Percentiles rank a stretch among this genome's conserved stretches.
phyloP scores from a whole-genome alignment of 2,113 vertebrate genomes.

The Manacus vitellinus region DNA sequence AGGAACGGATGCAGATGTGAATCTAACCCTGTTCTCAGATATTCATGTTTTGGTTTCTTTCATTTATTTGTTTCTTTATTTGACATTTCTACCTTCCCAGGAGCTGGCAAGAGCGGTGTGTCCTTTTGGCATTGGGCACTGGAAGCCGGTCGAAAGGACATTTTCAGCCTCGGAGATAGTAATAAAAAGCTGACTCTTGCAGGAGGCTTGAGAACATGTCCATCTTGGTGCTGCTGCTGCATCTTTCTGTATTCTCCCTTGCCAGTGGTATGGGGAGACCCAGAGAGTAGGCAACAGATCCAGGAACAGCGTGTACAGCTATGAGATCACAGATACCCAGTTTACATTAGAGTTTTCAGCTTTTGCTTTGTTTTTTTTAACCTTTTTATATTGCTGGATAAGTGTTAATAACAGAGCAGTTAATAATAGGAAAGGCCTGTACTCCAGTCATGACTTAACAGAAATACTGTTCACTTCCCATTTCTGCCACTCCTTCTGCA shows the following conservation, averaged over 20 bases:
- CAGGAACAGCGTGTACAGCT: neutral
- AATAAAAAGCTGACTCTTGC: slow-evolving; percentile 22
- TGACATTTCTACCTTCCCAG: slow-evolving; percentile 41
- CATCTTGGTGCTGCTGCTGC: slow-evolving; percentile 25
- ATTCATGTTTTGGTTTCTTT: neutral
- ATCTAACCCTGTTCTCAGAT: slow-evolving; percentile 3
- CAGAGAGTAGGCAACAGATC: slow-evolving; percentile 7
- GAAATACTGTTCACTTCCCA: neutral
- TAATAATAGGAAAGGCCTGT: neutral
- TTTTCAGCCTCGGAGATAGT: neutral
- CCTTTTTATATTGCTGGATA: slow-evolving; percentile 32
- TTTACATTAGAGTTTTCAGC: slow-evolving; percentile 35
- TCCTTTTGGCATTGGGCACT: slow-evolving; percentile 20
- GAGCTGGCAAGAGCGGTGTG: slow-evolving; percentile 44
- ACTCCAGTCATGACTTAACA: neutral
- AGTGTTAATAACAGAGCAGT: neutral
- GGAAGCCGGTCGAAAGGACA: slow-evolving; percentile 45
- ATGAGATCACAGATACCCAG: neutral
- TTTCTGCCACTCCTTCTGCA: neutral
- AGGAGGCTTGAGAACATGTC: neutral
- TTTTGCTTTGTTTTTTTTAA: neutral
- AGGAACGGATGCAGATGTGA: neutral
- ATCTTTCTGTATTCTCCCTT: slow-evolving; percentile 13
- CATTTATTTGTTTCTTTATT: slow-evolving; percentile 7
- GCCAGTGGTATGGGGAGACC: neutral